Conservation (phyloP, 2,888 invertebrate species). For the Sylvicola cinctus region DNA sequence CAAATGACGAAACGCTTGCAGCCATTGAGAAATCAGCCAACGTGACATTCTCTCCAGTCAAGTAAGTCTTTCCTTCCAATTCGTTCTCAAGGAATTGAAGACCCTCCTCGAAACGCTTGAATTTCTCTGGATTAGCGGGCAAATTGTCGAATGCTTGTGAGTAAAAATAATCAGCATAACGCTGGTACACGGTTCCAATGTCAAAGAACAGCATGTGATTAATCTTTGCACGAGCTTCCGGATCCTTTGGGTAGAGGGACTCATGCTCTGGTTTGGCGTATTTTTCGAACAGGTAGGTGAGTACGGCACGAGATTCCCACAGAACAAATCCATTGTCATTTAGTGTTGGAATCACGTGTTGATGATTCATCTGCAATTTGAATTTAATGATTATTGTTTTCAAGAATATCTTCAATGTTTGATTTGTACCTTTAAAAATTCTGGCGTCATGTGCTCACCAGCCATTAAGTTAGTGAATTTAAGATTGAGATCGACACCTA, state of each 20-base stretch:
- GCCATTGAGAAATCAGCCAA: conserved; percentile 50
- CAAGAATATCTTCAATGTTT: background rate
- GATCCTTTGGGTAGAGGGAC: conserved; percentile 51
- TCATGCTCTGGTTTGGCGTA: conserved; percentile 63
- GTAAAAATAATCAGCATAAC: conserved; percentile 48
- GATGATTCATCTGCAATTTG: conserved; percentile 46
- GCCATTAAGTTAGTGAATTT: conserved; percentile 36
- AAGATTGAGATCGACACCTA: conserved; percentile 42
- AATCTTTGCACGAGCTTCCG: conserved; percentile 51
- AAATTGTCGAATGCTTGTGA: conserved; percentile 38
- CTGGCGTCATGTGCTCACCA: conserved; percentile 46
- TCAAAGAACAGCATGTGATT: conserved; percentile 68
- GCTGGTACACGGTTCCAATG: conserved; percentile 48
- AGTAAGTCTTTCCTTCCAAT: conserved; percentile 40
- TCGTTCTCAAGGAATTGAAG: conserved; percentile 39
- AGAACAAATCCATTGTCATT: conserved; percentile 63
- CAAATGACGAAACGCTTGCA: conserved; percentile 46
- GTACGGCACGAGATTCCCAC: conserved; percentile 73
- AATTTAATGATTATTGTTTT: background rate
- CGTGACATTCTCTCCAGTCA: conserved; percentile 43
- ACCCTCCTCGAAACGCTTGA: conserved; percentile 39
- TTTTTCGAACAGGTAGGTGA: conserved; percentile 56
- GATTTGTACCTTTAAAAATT: conserved; percentile 37
- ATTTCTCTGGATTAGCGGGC: conserved; percentile 42
- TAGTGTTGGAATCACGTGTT: conserved; percentile 67